Evolutionary conservation across 2,113 vertebrate species (phyloP).

Genomic region (Sisor rabdophorus): DNA sequence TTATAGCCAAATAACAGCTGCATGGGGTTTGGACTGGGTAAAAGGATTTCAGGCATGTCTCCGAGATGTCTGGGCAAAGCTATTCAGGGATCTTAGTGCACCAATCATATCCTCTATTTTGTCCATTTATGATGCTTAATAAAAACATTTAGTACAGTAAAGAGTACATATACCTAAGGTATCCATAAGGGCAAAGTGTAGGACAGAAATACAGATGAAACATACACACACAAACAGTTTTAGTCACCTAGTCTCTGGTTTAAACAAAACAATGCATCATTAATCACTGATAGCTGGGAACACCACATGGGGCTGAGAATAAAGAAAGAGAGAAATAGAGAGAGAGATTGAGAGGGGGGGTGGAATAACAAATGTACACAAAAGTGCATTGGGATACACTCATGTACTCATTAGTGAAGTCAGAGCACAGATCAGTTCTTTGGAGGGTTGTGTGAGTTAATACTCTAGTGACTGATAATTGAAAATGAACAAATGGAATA

Average conservation of each 20-base stretch:
- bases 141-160: neutral
- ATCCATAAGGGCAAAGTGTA: too few species aligned
- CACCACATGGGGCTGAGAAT: neutral
- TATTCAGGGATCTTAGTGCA: conserved; percentile 1
- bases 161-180: neutral
- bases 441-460: conserved; percentile 20
- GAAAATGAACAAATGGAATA: conserved; percentile 40
- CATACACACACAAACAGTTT: neutral
- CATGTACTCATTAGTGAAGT: conserved; percentile 21
- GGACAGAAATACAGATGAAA: neutral
- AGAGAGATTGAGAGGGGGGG: neutral
- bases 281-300: neutral
- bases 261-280: neutral
- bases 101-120: neutral
- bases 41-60: conserved; percentile 58
- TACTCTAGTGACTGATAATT: conserved; percentile 39
- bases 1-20: conserved; percentile 45
- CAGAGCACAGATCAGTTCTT: conserved; percentile 15
- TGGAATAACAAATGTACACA: conserved; percentile 31
- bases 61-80: conserved; percentile 21
- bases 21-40: conserved; percentile 44
- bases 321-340: neutral
- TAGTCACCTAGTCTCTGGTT: neutral
- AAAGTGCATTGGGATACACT: conserved; percentile 21
- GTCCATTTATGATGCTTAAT: neutral